Conservation (phyloP, 2,888 invertebrate genomes). For the Anoncus sp. region DNA sequence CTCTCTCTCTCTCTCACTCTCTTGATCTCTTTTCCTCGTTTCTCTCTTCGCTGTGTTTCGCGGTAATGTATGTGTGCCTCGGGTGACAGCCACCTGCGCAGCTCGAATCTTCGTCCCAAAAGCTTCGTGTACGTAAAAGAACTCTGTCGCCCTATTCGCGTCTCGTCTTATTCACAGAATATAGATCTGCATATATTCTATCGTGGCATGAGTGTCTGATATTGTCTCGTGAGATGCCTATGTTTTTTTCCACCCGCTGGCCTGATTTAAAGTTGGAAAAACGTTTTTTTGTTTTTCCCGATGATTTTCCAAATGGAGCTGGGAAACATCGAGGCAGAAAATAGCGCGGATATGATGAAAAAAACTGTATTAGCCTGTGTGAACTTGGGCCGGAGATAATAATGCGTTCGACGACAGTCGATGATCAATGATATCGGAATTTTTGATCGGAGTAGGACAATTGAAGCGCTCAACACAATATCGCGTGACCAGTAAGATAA, state of each 20-base stretch:
- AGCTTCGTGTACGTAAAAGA: slow-evolving; percentile 29
- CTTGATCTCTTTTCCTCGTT: slow-evolving; percentile 20
- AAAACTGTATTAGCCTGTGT: background rate
- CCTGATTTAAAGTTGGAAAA: slow-evolving; percentile 4
- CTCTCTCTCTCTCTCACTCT: slow-evolving; percentile 22
- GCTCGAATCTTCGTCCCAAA: slow-evolving; percentile 66
- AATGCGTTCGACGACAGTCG: background rate
- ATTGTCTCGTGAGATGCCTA: slow-evolving; percentile 34
- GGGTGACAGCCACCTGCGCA: slow-evolving; percentile 81
- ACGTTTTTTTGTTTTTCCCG: background rate
- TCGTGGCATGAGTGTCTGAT: slow-evolving; percentile 31
- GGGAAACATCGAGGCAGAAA: background rate
- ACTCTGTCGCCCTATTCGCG: background rate
- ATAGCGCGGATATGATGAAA: background rate
- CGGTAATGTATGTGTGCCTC: slow-evolving; percentile 79
- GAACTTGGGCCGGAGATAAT: background rate
- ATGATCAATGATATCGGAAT: slow-evolving; percentile 30
- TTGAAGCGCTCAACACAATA: slow-evolving; percentile 1
- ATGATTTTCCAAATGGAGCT: background rate
- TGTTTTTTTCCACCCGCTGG: slow-evolving; percentile 16
- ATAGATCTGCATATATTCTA: slow-evolving; percentile 77
- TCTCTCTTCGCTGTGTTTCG: slow-evolving; percentile 67
- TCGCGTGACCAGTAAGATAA: slow-evolving; percentile 52
- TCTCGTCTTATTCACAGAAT: slow-evolving; percentile 3
- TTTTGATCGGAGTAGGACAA: slow-evolving; percentile 16